Base-by-base conservation (phyloP, 2,797 vertebrate species). In the Cossypha niveicapilla region DNA sequence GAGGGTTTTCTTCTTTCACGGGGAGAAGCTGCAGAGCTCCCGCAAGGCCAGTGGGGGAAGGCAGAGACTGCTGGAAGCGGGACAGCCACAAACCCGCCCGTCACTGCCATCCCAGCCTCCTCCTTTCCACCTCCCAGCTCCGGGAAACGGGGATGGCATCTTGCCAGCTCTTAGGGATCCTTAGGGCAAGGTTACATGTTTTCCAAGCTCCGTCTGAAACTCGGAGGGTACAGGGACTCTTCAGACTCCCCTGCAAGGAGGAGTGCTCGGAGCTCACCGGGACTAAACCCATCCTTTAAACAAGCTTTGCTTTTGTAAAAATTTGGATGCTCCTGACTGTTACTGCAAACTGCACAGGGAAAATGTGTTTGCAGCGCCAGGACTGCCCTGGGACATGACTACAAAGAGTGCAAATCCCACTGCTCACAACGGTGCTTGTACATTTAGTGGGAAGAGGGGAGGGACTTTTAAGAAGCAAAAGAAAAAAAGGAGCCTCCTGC, bases 161-260 rank as follows among this genome's bases (percentile, higher is more conserved):
- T 22, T 6, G 2, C 13, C 24, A 10, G 45, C 41, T 1, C 0
- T 4, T 7, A 16, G 42, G 18, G 17, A 3, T 2, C 1, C 28
- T 47, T 8, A 23, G 37, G 7, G 30, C 37, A 39, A 6, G 13
- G 28, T 17, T 7, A 13, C 1, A 1, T 0, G 7, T 73, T 58
- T 70, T 42, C 61, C 30, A 53, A 60, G 28, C 27, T n/a, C 22
- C 4, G 1, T 7, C 45, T 63, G 47, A 71, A 75, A 30, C 18
- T 18, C 0, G 1, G 19, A 80, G 37, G 11, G 5, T 11, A 11
- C 1, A 32, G 11, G 13, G 9, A 74, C 18, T 19, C 25, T 32
- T 54, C 53, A 70, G 35, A 11, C 16, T 6, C 14, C 12, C 5
- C 18, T 13, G 21, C 10, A 3, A n/a, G 18, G 9, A 60, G 30